phyloP scores from a whole-genome alignment of 1,140 invertebrate genomes.

The Hycleus phaleratus region DNA sequence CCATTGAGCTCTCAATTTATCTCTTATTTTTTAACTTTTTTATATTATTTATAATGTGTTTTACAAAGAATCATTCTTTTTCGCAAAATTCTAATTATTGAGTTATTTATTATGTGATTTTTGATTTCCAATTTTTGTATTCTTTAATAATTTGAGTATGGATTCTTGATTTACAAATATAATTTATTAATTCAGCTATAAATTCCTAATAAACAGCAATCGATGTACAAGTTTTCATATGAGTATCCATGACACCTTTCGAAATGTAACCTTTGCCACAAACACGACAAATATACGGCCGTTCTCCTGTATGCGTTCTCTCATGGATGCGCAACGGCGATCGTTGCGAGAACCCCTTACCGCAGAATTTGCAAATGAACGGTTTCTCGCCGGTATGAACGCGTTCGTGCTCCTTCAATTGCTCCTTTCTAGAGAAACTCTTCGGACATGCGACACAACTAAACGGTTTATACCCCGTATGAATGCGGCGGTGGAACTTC shows the following conservation, averaged over 20 bases:
- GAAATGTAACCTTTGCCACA: conserved; percentile 61
- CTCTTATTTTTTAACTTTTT: no score
- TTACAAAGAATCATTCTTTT: no score
- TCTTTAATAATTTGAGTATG: no score
- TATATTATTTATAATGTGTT: no score
- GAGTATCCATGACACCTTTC: conserved; percentile 52
- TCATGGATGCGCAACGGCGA: conserved; percentile 52
- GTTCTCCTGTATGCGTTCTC: conserved; percentile 60
- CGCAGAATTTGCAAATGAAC: conserved; percentile 59
- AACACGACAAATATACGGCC: conserved; percentile 62
- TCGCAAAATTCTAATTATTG: no score
- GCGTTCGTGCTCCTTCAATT: conserved; percentile 53
- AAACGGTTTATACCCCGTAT: conserved; percentile 66
- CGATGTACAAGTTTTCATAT: conserved; percentile 49
- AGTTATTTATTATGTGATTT: no score
- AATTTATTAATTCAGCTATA: no score
- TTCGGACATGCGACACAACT: conserved; percentile 60
- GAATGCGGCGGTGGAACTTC: conserved; percentile 62
- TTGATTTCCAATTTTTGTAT: no score
- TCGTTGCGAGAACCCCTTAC: conserved; percentile 71
- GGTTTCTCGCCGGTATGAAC: conserved; percentile 60
- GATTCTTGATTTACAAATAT: no score
- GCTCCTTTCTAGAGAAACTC: conserved; percentile 56
- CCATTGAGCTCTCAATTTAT: no score
- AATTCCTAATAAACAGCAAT: conserved; percentile 8